Evolutionary conservation across 2,888 invertebrate species (phyloP).

Genomic region (Dryomyza anilis): DNA sequence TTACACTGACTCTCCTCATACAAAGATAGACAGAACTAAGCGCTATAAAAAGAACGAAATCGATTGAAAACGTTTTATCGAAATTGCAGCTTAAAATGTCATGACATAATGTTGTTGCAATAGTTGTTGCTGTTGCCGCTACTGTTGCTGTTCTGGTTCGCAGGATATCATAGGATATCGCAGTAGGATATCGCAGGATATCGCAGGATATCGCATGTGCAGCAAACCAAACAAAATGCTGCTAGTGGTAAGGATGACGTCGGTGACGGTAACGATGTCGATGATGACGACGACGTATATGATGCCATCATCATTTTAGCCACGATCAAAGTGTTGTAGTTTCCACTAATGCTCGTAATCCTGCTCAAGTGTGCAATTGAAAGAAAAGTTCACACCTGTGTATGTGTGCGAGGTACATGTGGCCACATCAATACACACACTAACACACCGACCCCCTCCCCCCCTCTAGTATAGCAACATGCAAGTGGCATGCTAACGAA

Average conservation of each 20-base stretch:
- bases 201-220: too few relatives aligned
- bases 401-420: not conserved
- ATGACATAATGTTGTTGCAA: conserved; percentile 38
- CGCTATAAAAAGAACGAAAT: conserved; percentile 45
- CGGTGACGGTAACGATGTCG: not conserved
- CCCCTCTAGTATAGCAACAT: not conserved
- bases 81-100: conserved; percentile 54
- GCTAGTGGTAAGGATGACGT: not conserved
- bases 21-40: not conserved
- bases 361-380: conserved; percentile 25
- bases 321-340: conserved; percentile 25
- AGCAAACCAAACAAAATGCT: not conserved
- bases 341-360: conserved; percentile 29
- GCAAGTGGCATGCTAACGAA: too few relatives aligned
- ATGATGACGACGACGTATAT: conserved; percentile 1
- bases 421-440: not conserved
- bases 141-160: not conserved
- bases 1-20: too few relatives aligned
- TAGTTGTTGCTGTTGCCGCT: not conserved
- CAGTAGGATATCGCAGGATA: not conserved
- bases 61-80: conserved; percentile 49
- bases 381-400: conserved; percentile 12
- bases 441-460: not conserved
- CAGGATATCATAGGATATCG: not conserved
- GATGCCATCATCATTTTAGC: conserved; percentile 24